phyloP scores from a whole-genome alignment of 2,888 invertebrate genomes.

The Timema cristinae region DNA sequence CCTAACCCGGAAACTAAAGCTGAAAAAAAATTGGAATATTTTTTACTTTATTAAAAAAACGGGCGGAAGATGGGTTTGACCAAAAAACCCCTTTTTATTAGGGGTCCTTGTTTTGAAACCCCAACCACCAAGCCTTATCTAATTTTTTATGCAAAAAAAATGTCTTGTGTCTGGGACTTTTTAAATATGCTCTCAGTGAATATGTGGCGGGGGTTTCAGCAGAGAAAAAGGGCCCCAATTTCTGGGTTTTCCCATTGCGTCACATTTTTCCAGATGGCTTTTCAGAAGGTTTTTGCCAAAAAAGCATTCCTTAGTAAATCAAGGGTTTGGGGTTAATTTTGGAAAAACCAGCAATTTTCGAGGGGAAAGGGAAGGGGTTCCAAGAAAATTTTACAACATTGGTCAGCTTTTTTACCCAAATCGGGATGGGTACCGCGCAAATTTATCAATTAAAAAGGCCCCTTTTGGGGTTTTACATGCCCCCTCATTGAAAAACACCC shows the following conservation, averaged over 20 bases:
- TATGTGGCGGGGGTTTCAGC: constrained; percentile 69
- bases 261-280: constrained; percentile 74
- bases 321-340: constrained; percentile 67
- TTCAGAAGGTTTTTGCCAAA: constrained; percentile 76
- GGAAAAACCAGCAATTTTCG: constrained; percentile 69
- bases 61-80: constrained; percentile 72
- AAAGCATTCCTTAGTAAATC: constrained; percentile 72
- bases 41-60: constrained; percentile 68
- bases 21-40: constrained; percentile 72
- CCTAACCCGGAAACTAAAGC: constrained; percentile 57
- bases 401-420: constrained; percentile 79
- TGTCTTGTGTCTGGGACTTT: constrained; percentile 80
- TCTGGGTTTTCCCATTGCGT: constrained; percentile 71
- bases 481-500: constrained; percentile 54
- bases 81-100: constrained; percentile 72
- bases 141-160: constrained; percentile 78
- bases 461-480: constrained; percentile 54
- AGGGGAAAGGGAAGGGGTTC: constrained; percentile 57
- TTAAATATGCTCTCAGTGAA: constrained; percentile 75
- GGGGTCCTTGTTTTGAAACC: constrained; percentile 56
- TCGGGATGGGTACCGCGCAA: too few species aligned
- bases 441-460: too few species aligned
- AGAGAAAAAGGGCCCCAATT: constrained; percentile 65
- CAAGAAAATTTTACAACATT: constrained; percentile 86
- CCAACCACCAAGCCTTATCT: constrained; percentile 58